Evolutionary conservation across 1,140 invertebrate genomes (phyloP).

Genomic region (Uloborus diversus): DNA sequence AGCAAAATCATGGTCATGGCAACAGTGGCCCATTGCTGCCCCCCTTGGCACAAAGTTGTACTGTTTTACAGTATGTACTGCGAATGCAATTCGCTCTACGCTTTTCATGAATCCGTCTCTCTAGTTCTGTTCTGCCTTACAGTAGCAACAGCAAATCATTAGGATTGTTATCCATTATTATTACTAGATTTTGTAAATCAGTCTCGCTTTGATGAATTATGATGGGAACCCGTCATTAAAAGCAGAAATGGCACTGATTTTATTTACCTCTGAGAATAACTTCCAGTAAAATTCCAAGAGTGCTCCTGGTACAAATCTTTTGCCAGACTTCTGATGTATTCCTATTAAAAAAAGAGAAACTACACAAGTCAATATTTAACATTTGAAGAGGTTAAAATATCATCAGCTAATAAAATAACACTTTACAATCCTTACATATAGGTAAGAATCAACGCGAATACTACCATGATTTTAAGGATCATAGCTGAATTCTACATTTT

Average conservation of each 20-base stretch:
- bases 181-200: not conserved
- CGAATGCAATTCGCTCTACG: not conserved
- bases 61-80: not conserved
- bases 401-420: no score
- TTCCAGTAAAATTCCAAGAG: slow-evolving; percentile 1
- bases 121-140: not conserved
- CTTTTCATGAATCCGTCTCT: not conserved
- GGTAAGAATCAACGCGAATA: no score
- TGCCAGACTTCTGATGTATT: slow-evolving; percentile 10
- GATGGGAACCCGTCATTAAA: not conserved
- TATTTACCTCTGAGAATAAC: slow-evolving; percentile 16
- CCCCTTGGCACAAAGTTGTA: not conserved
- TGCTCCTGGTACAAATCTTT: slow-evolving; percentile 22
- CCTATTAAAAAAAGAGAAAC: not conserved
- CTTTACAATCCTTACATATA: no score
- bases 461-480: no score
- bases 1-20: no score
- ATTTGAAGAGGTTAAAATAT: no score
- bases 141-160: not conserved
- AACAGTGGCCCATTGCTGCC: not conserved
- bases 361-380: no score
- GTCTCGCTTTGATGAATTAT: not conserved
- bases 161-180: not conserved
- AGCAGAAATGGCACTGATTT: not conserved
- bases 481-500: no score